Percentiles rank a stretch among this genome's conserved stretches.
Evolutionary conservation across 2,797 vertebrate genomes (phyloP).

Genomic region (Hephaestus fuliginosus): DNA sequence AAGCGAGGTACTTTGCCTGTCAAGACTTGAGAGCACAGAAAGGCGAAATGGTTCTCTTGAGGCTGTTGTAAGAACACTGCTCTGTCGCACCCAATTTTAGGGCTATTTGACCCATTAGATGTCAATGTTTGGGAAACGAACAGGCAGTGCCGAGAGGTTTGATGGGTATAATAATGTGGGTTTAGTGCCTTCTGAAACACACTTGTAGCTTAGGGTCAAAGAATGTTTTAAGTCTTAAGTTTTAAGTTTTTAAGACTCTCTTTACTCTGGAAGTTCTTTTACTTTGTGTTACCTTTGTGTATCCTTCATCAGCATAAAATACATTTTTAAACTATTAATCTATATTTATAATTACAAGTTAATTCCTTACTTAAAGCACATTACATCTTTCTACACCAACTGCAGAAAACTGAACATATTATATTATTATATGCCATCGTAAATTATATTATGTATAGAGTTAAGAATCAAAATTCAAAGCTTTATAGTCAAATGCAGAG

Average conservation of each 20-base stretch:
- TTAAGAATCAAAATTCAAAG: background rate
- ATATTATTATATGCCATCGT: background rate
- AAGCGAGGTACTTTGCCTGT: constrained; percentile 53
- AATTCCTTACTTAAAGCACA: background rate
- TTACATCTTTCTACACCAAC: background rate
- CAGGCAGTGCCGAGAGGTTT: constrained; percentile 59
- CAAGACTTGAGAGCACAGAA: constrained; percentile 34
- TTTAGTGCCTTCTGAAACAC: constrained; percentile 26
- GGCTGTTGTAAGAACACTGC: constrained; percentile 48
- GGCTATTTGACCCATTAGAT: constrained; percentile 76
- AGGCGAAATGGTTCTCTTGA: constrained; percentile 60
- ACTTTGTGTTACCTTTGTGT: background rate
- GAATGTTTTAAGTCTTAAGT: constrained; percentile 10
- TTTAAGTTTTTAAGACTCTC: no score
- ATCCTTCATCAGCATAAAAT: background rate
- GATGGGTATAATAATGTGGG: constrained; percentile 48
- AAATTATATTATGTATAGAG: background rate
- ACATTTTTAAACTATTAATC: background rate
- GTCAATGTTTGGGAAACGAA: constrained; percentile 66
- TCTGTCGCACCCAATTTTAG: constrained; percentile 67
- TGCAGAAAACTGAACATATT: background rate
- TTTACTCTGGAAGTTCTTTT: background rate
- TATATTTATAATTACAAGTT: background rate
- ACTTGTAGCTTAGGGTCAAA: constrained; percentile 37
- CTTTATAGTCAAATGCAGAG: background rate